Base-by-base conservation (phyloP, 1,140 invertebrate species). In the Eurosta solidaginis region DNA sequence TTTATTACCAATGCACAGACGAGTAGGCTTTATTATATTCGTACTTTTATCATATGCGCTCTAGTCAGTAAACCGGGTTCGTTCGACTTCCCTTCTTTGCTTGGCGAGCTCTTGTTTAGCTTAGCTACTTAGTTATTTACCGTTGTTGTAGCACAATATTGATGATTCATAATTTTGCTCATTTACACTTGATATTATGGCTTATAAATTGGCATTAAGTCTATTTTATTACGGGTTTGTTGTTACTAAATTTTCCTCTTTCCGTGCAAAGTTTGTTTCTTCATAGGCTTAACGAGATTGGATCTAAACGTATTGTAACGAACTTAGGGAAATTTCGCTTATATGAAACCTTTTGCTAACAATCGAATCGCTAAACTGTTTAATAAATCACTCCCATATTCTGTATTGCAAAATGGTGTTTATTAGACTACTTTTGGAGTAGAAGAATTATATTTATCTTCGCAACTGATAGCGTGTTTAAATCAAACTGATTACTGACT, bases 91-190 rank as follows among this genome's bases (percentile, higher is more conserved):
- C n/a, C n/a, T n/a, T n/a, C n/a, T n/a, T n/a, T 3, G 6, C 59
- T 22, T 68, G 33, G 17, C 17, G 27, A 12, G 33, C 59, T 42
- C 59, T 22, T n/a, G n/a, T n/a, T n/a, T n/a, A n/a, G n/a, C 17
- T 33, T 14, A 40, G 59, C n/a, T n/a, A n/a, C n/a, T n/a, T n/a
- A 7, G 59, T 33, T 40, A 22, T 36, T n/a, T 3, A 36, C 40
- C n/a, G 33, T 40, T 29, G 40, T n/a, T 68, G 59, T 68, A 14
- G 17, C 59, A 42, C 20, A 40, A 40, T 68, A 20, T 36, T 68
- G 59, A 68, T 68, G 59, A 68, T 36, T 68, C 59, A 68, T 68
- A 68, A 68, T 68, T 40, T 36, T 68, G 33, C 59, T 68, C 59
- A 68, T 40, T 68, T 40, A 29, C 27, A 29, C 27, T 20, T 40